Evolutionary conservation across 2,888 invertebrate species (phyloP).

Genomic region (Tipula vernalis): DNA sequence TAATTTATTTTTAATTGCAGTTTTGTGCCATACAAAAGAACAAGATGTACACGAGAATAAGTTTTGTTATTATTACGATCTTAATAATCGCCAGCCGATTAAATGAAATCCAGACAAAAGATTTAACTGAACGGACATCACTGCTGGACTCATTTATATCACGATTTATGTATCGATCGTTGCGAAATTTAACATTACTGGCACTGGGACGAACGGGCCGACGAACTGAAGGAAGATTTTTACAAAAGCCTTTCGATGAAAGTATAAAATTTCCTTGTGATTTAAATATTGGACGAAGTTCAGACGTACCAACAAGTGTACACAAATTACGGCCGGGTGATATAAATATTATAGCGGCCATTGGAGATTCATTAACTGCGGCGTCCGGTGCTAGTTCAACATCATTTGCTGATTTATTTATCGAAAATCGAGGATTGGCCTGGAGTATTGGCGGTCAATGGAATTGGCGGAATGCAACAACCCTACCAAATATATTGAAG

Average conservation of each 20-base stretch:
- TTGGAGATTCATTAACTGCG: constrained; percentile 43
- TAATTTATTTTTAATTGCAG: not conserved
- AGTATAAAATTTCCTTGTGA: constrained; percentile 25
- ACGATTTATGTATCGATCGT: constrained; percentile 19
- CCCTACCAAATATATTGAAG: constrained; percentile 41
- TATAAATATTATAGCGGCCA: constrained; percentile 40
- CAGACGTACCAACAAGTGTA: constrained; percentile 34
- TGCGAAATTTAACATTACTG: constrained; percentile 19
- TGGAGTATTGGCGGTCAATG: constrained; percentile 35
- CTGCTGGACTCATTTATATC: constrained; percentile 8
- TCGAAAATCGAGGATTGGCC: constrained; percentile 33
- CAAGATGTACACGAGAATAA: not conserved
- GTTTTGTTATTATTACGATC: not conserved
- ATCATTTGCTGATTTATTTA: constrained; percentile 29
- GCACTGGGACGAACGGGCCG: constrained; percentile 18
- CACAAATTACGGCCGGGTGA: constrained; percentile 39
- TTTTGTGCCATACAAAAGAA: not conserved
- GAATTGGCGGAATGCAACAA: constrained; percentile 36
- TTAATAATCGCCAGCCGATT: not conserved
- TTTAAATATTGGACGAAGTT: constrained; percentile 20
- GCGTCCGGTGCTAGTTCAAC: constrained; percentile 37
- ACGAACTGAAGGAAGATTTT: constrained; percentile 16
- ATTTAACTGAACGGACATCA: not conserved
- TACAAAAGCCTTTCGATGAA: constrained; percentile 20
- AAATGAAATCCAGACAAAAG: not conserved